Percentiles rank a stretch among this genome's conserved stretches.
phyloP scores from a whole-genome alignment of 2,888 invertebrate genomes.

The Rutpela maculata region DNA sequence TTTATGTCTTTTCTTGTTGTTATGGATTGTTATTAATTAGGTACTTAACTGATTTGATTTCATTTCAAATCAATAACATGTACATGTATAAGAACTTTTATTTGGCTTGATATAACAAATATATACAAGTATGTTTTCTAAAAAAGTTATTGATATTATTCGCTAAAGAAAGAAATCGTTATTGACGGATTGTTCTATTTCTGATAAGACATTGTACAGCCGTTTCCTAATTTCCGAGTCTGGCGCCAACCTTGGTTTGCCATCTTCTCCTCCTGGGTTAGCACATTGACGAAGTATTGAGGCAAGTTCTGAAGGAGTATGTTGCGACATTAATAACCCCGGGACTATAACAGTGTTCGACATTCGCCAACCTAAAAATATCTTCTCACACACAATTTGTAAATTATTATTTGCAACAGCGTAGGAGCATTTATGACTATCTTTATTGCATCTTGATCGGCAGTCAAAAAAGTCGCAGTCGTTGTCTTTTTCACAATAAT shows the following conservation, averaged over 20 bases:
- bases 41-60: too few relatives aligned
- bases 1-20: too few relatives aligned
- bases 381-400: conserved; percentile 81
- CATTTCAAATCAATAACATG: neutral
- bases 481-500: conserved; percentile 76
- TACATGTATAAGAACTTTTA: conserved; percentile 5
- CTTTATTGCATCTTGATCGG: conserved; percentile 77
- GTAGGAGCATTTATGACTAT: conserved; percentile 75
- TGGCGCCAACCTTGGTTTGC: conserved; percentile 74
- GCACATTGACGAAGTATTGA: conserved; percentile 78
- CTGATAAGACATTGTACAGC: conserved; percentile 76
- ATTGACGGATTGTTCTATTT: conserved; percentile 72
- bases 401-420: conserved; percentile 80
- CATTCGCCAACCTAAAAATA: conserved; percentile 80
- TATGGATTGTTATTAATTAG: too few relatives aligned
- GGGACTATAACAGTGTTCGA: conserved; percentile 79
- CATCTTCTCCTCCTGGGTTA: conserved; percentile 75
- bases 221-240: conserved; percentile 74
- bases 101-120: conserved; percentile 14
- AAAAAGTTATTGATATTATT: conserved; percentile 34
- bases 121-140: conserved; percentile 33
- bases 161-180: conserved; percentile 65
- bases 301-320: conserved; percentile 77
- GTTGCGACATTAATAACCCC: conserved; percentile 78
- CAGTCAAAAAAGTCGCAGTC: conserved; percentile 84